phyloP scores from a whole-genome alignment of 2,113 vertebrate genomes.

The Otolemur garnettii region DNA sequence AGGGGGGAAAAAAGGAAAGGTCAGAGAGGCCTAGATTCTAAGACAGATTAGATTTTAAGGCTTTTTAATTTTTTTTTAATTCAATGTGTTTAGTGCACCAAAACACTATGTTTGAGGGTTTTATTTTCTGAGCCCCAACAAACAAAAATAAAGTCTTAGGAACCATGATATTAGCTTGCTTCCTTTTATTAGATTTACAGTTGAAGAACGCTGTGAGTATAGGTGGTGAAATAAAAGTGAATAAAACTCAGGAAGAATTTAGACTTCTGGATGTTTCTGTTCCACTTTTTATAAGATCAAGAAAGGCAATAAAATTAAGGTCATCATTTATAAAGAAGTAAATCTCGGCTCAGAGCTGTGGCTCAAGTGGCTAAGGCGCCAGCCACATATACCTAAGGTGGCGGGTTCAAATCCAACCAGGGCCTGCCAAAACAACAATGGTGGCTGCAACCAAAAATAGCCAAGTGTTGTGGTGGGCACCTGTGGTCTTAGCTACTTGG shows the following conservation, averaged over 20 bases:
- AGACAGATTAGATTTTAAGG: neutral
- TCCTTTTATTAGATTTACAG: neutral
- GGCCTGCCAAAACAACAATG: too few relatives aligned
- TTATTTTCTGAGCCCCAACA: neutral
- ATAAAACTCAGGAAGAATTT: neutral
- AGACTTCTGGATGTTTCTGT: constrained; percentile 31
- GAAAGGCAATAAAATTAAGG: neutral
- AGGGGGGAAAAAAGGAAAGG: neutral
- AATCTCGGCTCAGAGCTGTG: too few relatives aligned
- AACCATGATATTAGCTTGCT: neutral
- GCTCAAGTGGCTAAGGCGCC: too few relatives aligned
- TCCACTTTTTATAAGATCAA: neutral
- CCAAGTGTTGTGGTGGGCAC: too few relatives aligned
- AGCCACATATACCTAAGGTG: too few relatives aligned
- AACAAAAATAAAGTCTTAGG: neutral
- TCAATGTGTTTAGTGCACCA: neutral
- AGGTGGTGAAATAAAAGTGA: neutral
- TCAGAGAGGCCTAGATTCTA: neutral
- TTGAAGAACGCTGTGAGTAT: neutral
- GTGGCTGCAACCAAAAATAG: too few relatives aligned
- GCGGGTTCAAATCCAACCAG: too few relatives aligned
- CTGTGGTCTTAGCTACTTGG: too few relatives aligned
- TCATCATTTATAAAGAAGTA: constrained; percentile 41
- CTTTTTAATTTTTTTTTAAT: neutral
- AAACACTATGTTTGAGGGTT: neutral